phyloP scores from a whole-genome alignment of 2,113 vertebrate genomes.

The Spermophilus dauricus region DNA sequence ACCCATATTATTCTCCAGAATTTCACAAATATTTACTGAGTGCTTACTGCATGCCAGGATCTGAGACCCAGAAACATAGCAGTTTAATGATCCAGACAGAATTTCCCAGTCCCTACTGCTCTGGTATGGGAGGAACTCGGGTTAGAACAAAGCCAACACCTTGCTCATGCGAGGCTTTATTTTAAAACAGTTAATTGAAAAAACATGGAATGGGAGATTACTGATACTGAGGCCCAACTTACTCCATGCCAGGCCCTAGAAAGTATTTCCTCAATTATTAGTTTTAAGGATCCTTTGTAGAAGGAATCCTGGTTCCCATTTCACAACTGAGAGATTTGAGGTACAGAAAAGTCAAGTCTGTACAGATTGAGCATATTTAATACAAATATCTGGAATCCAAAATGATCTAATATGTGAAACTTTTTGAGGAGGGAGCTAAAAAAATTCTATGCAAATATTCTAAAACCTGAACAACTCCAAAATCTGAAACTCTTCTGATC shows the following conservation, averaged over 20 bases:
- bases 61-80: neutral
- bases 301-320: neutral
- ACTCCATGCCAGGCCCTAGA: neutral
- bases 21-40: neutral
- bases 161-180: neutral
- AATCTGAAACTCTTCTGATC: neutral
- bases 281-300: neutral
- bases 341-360: neutral
- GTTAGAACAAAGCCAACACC: neutral
- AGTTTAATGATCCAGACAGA: neutral
- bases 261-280: neutral
- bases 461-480: neutral
- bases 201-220: neutral
- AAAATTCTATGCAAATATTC: neutral
- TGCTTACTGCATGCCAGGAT: neutral
- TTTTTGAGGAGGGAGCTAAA: neutral
- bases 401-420: neutral
- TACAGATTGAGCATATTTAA: neutral
- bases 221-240: neutral
- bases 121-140: neutral
- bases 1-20: neutral
- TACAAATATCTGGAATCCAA: neutral
- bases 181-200: neutral
- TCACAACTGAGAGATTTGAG: neutral
- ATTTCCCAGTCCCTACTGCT: neutral